These are phyloP conservation scores for Sitodiplosis mosellana DNA, from an alignment of 1,140 invertebrate species.

Conservation along the genomic window DNA sequence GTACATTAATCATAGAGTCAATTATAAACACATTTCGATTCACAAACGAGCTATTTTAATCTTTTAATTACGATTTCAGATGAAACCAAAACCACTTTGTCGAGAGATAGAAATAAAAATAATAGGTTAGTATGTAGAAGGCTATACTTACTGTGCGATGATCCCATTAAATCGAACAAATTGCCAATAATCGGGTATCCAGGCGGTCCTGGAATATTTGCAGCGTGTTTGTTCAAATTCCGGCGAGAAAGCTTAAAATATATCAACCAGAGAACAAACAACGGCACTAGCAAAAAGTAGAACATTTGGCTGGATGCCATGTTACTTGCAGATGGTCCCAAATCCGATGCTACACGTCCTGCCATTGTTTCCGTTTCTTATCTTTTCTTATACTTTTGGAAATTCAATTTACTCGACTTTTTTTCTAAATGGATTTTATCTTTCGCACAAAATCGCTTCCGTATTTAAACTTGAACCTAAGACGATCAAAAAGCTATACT, in stretches of 20 bases:
- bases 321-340: constrained; percentile 10
- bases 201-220: constrained; percentile 45
- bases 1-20: too few species aligned
- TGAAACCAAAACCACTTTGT: too few species aligned
- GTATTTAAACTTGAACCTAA: too few species aligned
- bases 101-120: too few species aligned
- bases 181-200: constrained; percentile 52
- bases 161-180: constrained; percentile 46
- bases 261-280: constrained; percentile 42
- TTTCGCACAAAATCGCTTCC: too few species aligned
- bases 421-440: too few species aligned
- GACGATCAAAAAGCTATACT: too few species aligned
- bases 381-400: neutral
- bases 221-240: constrained; percentile 47
- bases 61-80: too few species aligned
- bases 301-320: constrained; percentile 37
- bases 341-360: neutral
- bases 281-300: constrained; percentile 45
- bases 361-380: neutral
- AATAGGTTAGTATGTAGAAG: too few species aligned
- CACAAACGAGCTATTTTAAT: too few species aligned
- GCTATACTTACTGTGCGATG: constrained; percentile 32
- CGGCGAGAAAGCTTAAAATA: constrained; percentile 52
- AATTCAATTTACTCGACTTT: neutral
- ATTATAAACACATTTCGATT: too few species aligned